Evolutionary conservation across 2,113 vertebrate species (phyloP).

Genomic region (Atherinomorus stipes): DNA sequence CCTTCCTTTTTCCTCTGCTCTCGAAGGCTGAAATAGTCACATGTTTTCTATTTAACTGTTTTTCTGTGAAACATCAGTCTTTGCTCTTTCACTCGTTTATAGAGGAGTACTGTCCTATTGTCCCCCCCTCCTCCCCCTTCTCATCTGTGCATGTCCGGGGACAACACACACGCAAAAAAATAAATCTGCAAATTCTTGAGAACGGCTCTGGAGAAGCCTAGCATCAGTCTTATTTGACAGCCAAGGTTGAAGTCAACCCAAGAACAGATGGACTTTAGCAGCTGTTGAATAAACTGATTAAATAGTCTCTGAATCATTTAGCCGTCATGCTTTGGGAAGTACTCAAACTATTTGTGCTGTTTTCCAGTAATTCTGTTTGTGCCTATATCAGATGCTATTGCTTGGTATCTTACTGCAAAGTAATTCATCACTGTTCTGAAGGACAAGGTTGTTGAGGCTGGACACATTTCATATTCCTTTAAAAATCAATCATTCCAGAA

Average conservation of each 20-base stretch:
- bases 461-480: no score
- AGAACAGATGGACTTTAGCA: conserved; percentile 21
- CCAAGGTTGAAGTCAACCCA: conserved; percentile 25
- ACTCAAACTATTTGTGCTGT: conserved; percentile 8
- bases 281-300: conserved; percentile 44
- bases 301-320: conserved; percentile 34
- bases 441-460: no score
- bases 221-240: conserved; percentile 39
- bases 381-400: not conserved
- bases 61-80: conserved; percentile 47
- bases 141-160: conserved; percentile 18
- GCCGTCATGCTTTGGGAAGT: conserved; percentile 44
- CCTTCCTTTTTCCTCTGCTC: conserved; percentile 52
- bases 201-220: conserved; percentile 39
- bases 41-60: conserved; percentile 76
- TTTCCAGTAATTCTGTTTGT: conserved; percentile 38
- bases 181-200: conserved; percentile 7
- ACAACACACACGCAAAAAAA: conserved; percentile 7
- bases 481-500: no score
- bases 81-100: conserved; percentile 35
- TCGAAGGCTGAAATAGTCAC: conserved; percentile 64
- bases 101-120: conserved; percentile 31
- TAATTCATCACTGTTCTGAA: no score
- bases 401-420: no score
- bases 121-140: not conserved